Evolutionary conservation across 2,113 vertebrate species (phyloP), one percentile per base, ranked within the genome.

Genomic region (Chaenocephalus aceratus): DNA sequence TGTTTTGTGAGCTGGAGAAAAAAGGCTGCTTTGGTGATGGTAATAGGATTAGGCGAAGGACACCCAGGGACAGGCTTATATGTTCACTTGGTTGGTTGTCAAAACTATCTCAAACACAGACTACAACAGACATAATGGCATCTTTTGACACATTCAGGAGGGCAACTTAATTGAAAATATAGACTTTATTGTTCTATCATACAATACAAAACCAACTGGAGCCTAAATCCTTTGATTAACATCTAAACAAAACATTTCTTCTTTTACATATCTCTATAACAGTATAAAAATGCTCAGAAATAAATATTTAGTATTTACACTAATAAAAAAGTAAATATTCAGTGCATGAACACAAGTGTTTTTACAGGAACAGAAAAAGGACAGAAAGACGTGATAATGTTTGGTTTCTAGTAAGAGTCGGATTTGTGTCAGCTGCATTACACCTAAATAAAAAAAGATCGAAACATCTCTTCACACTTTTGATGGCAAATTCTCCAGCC

Each of bases 251-350:
- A 36, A 72, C 36, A 71, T 57, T 14, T 2, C 44, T 75, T 76
- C 75, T 77, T 70, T 89, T 76, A 71, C 77, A 86, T 84, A 52
- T 82, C 64, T 84, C 91, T 93, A 90, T 84, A 79, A 87, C 82
- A 87, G 90, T 93, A 92, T 92, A 92, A 90, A 93, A 91, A 86
- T 88, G 87, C 82, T 91, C 81, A 88, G 80, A 88, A 95, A 95
- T 95, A 95, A 95, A 95, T 95, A 95, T 93, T 92, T 93, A 72
- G 26, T 91, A 93, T 94, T 94, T 92, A 94, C 90, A 94, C 68
- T 72, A 56, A 64, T 87, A 85, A 69, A 83, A 88, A 59, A 18
- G 86, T 77, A 82, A 81, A 93, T 93, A 91, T 94, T 95, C 94
- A 96, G 95, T 94, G 94, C 94, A 95, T 93, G 90, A 93, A 93